Evolutionary conservation across 2,888 invertebrate genomes (phyloP).

Genomic region (Leucophora obtusa): DNA sequence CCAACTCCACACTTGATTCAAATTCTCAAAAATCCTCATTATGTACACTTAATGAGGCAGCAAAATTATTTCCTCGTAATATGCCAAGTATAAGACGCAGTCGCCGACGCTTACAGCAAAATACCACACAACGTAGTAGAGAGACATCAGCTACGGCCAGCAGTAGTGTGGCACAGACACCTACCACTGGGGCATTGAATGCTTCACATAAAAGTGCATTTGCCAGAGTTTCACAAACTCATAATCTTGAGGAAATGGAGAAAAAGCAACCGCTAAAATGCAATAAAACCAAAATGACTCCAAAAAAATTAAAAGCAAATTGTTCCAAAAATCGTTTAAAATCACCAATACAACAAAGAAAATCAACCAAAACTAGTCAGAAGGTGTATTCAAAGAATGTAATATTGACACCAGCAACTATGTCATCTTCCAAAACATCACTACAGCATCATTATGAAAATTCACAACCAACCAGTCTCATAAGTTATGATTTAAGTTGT

Average conservation of each 20-base stretch:
- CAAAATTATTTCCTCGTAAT: conserved; percentile 76
- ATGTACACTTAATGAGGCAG: conserved; percentile 70
- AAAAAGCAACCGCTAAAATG: conserved; percentile 43
- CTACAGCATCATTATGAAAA: conserved; percentile 26
- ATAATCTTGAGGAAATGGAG: conserved; percentile 49
- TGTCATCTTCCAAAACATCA: neutral
- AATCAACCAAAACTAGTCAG: conserved; percentile 48
- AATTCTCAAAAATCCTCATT: conserved; percentile 68
- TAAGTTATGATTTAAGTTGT: conserved; percentile 69
- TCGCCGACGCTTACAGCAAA: conserved; percentile 68
- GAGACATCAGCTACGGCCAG: conserved; percentile 47
- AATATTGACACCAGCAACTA: conserved; percentile 20
- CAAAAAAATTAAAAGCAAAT: conserved; percentile 68
- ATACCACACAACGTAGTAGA: conserved; percentile 52
- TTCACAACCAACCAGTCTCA: conserved; percentile 69
- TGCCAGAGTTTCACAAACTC: conserved; percentile 55
- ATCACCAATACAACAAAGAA: conserved; percentile 22
- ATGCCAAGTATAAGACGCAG: conserved; percentile 77
- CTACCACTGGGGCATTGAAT: conserved; percentile 36
- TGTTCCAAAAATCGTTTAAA: conserved; percentile 70
- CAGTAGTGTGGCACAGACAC: neutral
- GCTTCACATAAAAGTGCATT: conserved; percentile 59
- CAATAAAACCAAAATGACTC: conserved; percentile 67
- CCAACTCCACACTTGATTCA: conserved; percentile 68
- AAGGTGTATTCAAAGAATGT: conserved; percentile 23